Base-by-base conservation (phyloP, 2,797 vertebrate species). In the Botia kubotai region DNA sequence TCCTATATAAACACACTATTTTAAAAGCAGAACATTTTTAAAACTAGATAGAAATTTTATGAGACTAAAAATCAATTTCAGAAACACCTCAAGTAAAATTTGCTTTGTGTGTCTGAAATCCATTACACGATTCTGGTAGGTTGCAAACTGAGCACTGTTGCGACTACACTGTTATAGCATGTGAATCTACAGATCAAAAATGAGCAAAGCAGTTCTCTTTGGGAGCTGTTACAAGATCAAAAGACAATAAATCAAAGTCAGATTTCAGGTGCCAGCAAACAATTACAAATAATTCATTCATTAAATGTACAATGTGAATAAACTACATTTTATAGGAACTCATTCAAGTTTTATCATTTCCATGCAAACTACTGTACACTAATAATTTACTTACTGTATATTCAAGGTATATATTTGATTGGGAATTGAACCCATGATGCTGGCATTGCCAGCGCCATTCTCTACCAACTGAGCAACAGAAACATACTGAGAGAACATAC, bases 211-310 rank as follows among this genome's bases (percentile, higher is more conserved):
- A 68, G 11, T 58, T 46, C 50, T 14, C 63, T 48, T 66, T 77
- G 19, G 3, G 17, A 57, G 60, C 26, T 67, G 50, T 80, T 48
- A 52, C 2, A 16, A 16, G 67, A 26, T 79, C 46, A 71, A 72
- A 33, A 46, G 21, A 14, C 16, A 74, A 43, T 62, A 50, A 58
- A 23, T 17, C 11, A 66, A 16, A 53, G 72, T 6, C 39, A 46
- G 4, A 19, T 12, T 63, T 63, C 39, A 10, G 36, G 16, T 43
- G 29, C 10, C 19, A 72, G 60, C 72, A 73, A 17, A 73, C 29
- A 43, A 12, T 13, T 13, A 50, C 48, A 50, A 50, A 50, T 50
- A 50, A 50, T 50, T 50, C 14, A 50, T 50, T 50, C 14, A 12
- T 14, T 10, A 12, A 3, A 50, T 3, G 46, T 12, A 11, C 10